Evolutionary conservation across 2,113 vertebrate genomes (phyloP), one percentile per base, ranked within the genome.

Genomic region (Cygnus atratus): DNA sequence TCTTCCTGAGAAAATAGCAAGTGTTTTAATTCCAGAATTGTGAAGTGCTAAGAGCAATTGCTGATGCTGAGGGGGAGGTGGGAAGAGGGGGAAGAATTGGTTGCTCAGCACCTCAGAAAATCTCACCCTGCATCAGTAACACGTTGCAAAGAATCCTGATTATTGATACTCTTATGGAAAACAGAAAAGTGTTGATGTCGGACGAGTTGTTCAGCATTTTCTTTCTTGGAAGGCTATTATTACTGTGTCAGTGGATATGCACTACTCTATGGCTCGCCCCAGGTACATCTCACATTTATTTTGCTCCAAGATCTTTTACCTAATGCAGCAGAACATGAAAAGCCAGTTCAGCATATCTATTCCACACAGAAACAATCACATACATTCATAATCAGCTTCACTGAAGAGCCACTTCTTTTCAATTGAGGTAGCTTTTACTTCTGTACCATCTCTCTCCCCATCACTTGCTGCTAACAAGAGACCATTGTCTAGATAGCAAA

Each of bases 131-230:
- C 44, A 63, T 59, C 71, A 62, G 37, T 5, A 43, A 52, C 20
- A 33, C 29, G 58, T 65, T 13, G 26, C 61, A 54, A 93, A 84
- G 39, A 68, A 58, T 21, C 28, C 68, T 77, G 61, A 24, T 65
- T 80, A 52, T 80, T 71, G 61, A n/a, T 39, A 61, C 24, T 78
- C 5, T 58, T 33, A 48, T 41, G 44, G 35, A 54, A 66, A 88
- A 35, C 61, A 70, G 59, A 59, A 73, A 33, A 50, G 10, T 55
- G 54, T 35, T 70, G 75, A 43, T 81, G 78, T 55, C 48, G 76
- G 84, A 73, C 83, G 11, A 91, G 93, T 52, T 37, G 39, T 65
- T 80, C 91, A 86, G 84, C 79, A 83, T 88, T 84, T 82, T 72
- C 67, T 86, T 71, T 55, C 54, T 63, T 24, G 21, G 67, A 72